Conservation (phyloP, 1,140 invertebrate species). For the Spodoptera frugiperda region DNA sequence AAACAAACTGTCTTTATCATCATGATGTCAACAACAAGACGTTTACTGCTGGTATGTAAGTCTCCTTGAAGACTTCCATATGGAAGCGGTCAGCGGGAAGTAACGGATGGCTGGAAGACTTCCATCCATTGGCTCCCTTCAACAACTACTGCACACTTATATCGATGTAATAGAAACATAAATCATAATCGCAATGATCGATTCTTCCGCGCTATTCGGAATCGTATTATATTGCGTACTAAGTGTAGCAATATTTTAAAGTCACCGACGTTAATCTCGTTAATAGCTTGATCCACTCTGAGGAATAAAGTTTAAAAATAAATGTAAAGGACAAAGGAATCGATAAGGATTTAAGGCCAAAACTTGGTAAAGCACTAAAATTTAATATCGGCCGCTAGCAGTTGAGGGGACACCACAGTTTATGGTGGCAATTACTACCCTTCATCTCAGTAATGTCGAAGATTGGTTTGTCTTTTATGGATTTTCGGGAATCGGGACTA, state of each 20-base stretch:
- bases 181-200: background rate
- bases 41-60: too few species aligned
- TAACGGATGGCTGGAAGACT: too few species aligned
- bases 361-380: constrained; percentile 76
- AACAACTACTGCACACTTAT: too few species aligned
- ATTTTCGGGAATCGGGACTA: constrained; percentile 65
- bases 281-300: constrained; percentile 70
- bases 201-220: background rate
- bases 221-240: background rate
- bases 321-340: constrained; percentile 67
- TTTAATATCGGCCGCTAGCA: constrained; percentile 73
- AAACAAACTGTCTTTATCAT: background rate
- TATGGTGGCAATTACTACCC: constrained; percentile 81
- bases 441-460: constrained; percentile 76
- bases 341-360: constrained; percentile 71
- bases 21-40: too few species aligned
- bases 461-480: constrained; percentile 80
- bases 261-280: constrained; percentile 68
- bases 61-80: too few species aligned
- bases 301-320: constrained; percentile 75
- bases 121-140: too few species aligned
- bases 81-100: too few species aligned
- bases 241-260: constrained; percentile 42
- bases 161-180: too few species aligned
- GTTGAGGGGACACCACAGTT: constrained; percentile 75